phyloP scores from a whole-genome alignment of 2,113 vertebrate species.

The Chlorocebus sabaeus region DNA sequence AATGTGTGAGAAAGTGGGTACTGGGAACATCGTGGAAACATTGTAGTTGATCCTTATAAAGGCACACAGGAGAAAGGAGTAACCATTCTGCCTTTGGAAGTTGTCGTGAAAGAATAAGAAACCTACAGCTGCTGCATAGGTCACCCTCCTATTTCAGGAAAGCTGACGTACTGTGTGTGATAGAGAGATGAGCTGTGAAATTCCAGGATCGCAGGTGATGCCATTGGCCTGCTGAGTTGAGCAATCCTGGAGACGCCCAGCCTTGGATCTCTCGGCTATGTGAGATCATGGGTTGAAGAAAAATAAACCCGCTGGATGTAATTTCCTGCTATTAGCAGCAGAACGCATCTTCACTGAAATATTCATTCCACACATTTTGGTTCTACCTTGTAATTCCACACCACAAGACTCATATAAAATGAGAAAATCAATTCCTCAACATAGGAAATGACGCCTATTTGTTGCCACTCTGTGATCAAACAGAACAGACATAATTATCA shows the following conservation, averaged over 20 bases:
- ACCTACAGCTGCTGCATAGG: too few species aligned
- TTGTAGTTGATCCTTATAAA: background rate
- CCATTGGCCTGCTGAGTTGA: background rate
- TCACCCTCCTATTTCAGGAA: background rate
- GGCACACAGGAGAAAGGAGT: background rate
- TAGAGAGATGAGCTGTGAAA: fast-evolving
- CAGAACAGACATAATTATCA: background rate
- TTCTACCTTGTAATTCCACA: background rate
- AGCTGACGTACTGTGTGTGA: fast-evolving
- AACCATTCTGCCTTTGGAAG: too few species aligned
- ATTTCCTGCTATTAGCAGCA: background rate
- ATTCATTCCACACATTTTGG: background rate
- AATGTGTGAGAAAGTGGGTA: background rate
- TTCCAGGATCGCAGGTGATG: fast-evolving
- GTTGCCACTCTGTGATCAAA: background rate
- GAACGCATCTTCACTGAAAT: background rate
- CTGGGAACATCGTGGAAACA: background rate
- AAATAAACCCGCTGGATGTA: background rate
- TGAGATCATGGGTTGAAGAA: background rate
- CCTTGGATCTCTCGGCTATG: fast-evolving
- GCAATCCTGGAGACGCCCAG: background rate
- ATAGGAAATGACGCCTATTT: background rate
- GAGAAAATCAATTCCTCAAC: background rate
- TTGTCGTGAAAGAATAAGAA: too few species aligned
- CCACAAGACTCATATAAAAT: background rate